These are phyloP conservation scores for Acanthochromis polyacanthus DNA, from an alignment of 2,113 vertebrate species.

Conservation along the genomic window DNA sequence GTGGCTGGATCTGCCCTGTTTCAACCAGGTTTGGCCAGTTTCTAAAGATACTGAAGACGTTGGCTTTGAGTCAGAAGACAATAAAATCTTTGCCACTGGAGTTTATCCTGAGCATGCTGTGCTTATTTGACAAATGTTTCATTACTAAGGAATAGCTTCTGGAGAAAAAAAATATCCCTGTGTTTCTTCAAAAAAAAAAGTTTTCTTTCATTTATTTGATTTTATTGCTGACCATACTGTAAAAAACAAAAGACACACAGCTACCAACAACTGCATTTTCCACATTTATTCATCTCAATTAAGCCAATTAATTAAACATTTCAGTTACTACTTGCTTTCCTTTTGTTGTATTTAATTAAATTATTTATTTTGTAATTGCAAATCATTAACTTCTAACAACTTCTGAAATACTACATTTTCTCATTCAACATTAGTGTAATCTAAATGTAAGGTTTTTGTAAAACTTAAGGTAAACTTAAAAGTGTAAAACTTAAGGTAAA, in stretches of 20 bases:
- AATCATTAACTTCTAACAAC: constrained; percentile 4
- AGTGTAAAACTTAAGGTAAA: background rate
- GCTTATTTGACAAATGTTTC: background rate
- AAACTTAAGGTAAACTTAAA: background rate
- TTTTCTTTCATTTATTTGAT: background rate
- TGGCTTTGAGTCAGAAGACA: constrained; percentile 22
- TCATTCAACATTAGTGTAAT: no score
- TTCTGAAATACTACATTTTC: background rate
- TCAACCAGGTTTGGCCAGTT: constrained; percentile 22
- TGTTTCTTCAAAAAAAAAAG: no score
- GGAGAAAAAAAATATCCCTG: no score
- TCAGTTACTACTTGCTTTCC: background rate
- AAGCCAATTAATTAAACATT: background rate
- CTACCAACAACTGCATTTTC: background rate
- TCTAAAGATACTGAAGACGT: constrained; percentile 6
- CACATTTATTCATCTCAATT: no score
- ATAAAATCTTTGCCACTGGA: background rate
- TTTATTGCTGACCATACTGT: background rate
- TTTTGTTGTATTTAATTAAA: background rate
- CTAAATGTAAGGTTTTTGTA: no score
- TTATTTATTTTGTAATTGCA: background rate
- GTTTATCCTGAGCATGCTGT: background rate
- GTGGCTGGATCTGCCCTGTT: constrained; percentile 25
- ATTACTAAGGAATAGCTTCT: background rate
- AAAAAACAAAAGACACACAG: background rate